Percentiles rank a stretch among this genome's conserved stretches.
Evolutionary conservation across 2,113 vertebrate genomes (phyloP).

Genomic region (Lophura nycthemera): DNA sequence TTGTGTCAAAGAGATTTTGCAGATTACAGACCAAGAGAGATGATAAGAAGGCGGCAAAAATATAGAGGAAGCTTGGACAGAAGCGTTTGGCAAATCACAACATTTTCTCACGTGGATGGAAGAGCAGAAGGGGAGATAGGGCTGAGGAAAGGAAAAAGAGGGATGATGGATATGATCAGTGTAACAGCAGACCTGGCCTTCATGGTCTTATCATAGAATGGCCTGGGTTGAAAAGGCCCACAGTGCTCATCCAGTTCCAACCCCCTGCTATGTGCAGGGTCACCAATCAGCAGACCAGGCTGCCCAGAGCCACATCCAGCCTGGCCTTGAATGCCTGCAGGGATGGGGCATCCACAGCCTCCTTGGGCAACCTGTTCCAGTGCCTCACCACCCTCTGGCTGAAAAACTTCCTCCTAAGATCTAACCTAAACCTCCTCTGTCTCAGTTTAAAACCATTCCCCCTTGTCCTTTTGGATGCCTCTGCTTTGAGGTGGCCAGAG

Average conservation of each 20-base stretch:
- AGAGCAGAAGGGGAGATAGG: background rate
- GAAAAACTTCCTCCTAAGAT: no score
- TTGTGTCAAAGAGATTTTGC: background rate
- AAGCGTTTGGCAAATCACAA: background rate
- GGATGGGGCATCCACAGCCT: no score
- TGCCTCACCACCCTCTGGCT: no score
- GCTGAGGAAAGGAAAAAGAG: background rate
- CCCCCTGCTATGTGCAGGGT: no score
- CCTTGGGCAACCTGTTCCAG: no score
- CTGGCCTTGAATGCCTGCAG: no score
- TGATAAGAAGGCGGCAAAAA: background rate
- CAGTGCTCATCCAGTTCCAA: no score
- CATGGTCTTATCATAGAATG: background rate
- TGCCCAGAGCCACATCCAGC: no score
- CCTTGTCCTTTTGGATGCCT: background rate
- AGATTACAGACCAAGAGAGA: background rate
- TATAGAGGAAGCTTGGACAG: background rate
- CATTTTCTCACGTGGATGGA: fast-evolving
- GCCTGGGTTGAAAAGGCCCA: no score
- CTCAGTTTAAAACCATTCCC: no score
- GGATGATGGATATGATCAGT: background rate
- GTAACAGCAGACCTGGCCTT: background rate
- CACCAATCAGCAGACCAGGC: no score
- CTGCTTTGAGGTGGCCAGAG: background rate
- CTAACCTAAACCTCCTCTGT: no score